Percentiles rank a stretch among this genome's conserved stretches.
Evolutionary conservation across 2,113 vertebrate genomes (phyloP).

Genomic region (Centropus bengalensis): DNA sequence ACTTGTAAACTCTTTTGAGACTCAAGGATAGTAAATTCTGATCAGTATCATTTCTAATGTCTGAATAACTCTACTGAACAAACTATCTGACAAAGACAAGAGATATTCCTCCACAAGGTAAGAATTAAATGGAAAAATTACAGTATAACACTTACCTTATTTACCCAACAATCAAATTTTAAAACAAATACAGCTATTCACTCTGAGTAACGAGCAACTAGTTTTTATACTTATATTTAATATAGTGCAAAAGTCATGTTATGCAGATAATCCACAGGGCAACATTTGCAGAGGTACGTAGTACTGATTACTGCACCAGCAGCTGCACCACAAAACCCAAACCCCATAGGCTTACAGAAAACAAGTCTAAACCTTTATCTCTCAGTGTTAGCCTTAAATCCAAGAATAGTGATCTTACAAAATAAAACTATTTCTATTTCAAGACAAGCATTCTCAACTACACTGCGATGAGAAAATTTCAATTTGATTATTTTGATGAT

Average conservation of each 20-base stretch:
- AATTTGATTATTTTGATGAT: neutral
- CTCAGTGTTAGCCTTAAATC: neutral
- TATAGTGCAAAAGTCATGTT: neutral
- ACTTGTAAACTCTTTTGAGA: constrained; percentile 1
- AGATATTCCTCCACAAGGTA: neutral
- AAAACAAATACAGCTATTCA: neutral
- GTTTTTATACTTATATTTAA: neutral
- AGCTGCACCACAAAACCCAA: neutral
- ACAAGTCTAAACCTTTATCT: neutral
- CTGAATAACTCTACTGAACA: neutral
- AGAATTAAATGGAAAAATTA: neutral
- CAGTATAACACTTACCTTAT: neutral
- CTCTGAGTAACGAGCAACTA: neutral
- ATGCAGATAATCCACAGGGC: neutral
- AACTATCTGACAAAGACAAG: neutral
- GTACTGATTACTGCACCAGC: neutral
- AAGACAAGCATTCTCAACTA: neutral
- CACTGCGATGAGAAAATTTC: neutral
- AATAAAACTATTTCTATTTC: neutral
- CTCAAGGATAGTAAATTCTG: neutral
- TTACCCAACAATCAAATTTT: neutral
- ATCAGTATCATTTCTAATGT: neutral
- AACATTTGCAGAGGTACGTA: neutral
- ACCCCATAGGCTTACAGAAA: neutral
- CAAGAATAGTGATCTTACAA: neutral